Conservation (phyloP, 2,113 vertebrate genomes). For the Synchiropus splendidus region DNA sequence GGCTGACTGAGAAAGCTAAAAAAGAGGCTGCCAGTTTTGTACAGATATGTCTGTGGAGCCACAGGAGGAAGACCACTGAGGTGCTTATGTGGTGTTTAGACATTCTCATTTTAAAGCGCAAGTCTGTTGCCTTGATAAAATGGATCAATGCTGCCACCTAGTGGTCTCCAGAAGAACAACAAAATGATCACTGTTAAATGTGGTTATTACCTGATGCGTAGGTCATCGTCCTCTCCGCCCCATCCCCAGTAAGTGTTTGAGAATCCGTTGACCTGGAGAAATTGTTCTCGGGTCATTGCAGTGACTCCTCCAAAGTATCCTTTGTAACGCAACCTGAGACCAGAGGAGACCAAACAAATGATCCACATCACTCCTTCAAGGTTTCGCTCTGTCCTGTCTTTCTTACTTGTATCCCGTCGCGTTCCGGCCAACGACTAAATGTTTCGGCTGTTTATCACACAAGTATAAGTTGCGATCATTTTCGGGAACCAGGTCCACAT, state of each 20-base stretch:
- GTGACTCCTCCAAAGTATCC: conserved; percentile 96
- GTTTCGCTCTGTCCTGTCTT: background rate
- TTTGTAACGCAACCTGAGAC: conserved; percentile 78
- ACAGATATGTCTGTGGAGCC: too few relatives aligned
- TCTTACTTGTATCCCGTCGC: conserved; percentile 90
- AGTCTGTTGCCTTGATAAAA: too few relatives aligned
- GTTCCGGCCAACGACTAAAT: conserved; percentile 92
- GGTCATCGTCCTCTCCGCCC: conserved; percentile 98
- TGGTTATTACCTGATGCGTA: conserved; percentile 79
- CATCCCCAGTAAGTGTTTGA: conserved; percentile 98
- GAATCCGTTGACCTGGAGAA: conserved; percentile 88
- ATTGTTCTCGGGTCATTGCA: conserved; percentile 84
- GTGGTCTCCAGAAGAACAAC: too few relatives aligned
- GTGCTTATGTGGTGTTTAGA: too few relatives aligned
- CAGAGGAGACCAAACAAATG: background rate
- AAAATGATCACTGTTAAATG: background rate
- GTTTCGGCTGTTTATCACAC: conserved; percentile 85
- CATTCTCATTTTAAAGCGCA: too few relatives aligned
- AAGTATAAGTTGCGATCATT: conserved; percentile 86
- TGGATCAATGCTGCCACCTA: too few relatives aligned
- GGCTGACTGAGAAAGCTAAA: too few relatives aligned
- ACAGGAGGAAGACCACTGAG: too few relatives aligned
- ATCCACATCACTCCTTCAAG: too few relatives aligned
- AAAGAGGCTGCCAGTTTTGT: too few relatives aligned
- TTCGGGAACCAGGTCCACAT: conserved; percentile 92